Conservation (phyloP, 2,797 vertebrate species). For the Leptodactylus fallax region DNA sequence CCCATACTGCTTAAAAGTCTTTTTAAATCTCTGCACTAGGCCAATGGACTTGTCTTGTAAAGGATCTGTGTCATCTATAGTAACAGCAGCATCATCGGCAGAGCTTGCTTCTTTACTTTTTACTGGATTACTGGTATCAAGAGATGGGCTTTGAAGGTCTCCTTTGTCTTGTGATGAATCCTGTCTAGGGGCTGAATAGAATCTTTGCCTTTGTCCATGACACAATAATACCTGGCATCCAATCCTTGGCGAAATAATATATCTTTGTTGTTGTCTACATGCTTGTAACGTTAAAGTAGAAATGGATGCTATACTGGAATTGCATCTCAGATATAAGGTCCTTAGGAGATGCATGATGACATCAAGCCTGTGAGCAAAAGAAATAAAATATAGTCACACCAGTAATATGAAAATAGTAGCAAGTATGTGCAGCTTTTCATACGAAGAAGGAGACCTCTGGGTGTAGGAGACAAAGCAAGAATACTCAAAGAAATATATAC, state of each 20-base stretch:
- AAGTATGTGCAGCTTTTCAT: not conserved
- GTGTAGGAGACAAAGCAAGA: no score
- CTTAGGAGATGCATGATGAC: slow-evolving; percentile 53
- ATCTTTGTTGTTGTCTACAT: slow-evolving; percentile 66
- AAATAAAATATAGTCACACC: not conserved
- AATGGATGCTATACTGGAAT: slow-evolving; percentile 67
- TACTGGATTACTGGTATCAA: slow-evolving; percentile 59
- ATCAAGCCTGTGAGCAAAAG: not conserved
- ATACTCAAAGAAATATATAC: no score
- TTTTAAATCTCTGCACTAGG: slow-evolving; percentile 93
- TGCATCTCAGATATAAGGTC: slow-evolving; percentile 64
- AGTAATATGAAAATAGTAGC: not conserved
- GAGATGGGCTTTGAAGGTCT: slow-evolving; percentile 58
- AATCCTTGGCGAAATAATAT: slow-evolving; percentile 44
- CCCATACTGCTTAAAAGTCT: slow-evolving; percentile 94
- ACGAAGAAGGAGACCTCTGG: no score
- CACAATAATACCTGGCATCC: slow-evolving; percentile 69
- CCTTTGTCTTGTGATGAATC: slow-evolving; percentile 75
- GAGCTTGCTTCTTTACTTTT: slow-evolving; percentile 38
- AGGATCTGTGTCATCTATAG: slow-evolving; percentile 82
- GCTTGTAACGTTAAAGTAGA: slow-evolving; percentile 65
- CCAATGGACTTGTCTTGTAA: slow-evolving; percentile 92
- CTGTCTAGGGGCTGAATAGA: slow-evolving; percentile 73
- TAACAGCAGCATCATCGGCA: slow-evolving; percentile 45
- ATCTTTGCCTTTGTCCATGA: slow-evolving; percentile 70